A percentile compares a stretch with the other conserved stretches of the same genome.
Conservation (phyloP, 2,797 vertebrate genomes). For the Vireo griseus region DNA sequence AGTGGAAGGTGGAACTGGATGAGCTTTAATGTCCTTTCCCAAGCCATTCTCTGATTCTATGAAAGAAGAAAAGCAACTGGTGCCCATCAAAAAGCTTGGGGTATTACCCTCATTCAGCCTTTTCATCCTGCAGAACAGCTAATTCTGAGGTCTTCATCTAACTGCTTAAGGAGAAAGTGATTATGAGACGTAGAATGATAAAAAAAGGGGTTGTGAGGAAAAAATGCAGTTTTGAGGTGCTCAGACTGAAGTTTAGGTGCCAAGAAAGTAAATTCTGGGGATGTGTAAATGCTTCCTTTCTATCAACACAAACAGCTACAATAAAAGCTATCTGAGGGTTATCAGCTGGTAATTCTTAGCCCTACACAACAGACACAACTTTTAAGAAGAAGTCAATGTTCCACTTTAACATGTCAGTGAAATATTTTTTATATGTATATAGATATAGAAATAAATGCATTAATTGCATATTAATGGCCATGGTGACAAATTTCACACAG, state of each 20-base stretch:
- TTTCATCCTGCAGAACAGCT: not conserved
- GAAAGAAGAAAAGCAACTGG: not conserved
- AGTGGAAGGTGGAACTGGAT: not conserved
- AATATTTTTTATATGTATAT: not conserved
- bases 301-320: not conserved
- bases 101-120: not conserved
- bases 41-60: not conserved
- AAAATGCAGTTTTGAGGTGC: not conserved
- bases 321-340: not conserved
- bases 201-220: not conserved
- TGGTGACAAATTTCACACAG: not conserved
- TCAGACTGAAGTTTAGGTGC: not conserved
- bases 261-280: not conserved
- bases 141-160: not conserved
- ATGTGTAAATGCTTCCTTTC: not conserved
- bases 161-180: not conserved
- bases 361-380: not conserved
- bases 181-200: rapidly evolving
- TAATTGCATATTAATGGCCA: not conserved
- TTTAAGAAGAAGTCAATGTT: not conserved
- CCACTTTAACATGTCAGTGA: not conserved
- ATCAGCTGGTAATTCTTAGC: not conserved
- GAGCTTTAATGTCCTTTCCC: not conserved
- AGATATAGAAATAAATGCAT: not conserved
- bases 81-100: not conserved